These are phyloP conservation scores for Prunella himalayana DNA, from an alignment of 2,113 vertebrate genomes.

Conservation along the genomic window DNA sequence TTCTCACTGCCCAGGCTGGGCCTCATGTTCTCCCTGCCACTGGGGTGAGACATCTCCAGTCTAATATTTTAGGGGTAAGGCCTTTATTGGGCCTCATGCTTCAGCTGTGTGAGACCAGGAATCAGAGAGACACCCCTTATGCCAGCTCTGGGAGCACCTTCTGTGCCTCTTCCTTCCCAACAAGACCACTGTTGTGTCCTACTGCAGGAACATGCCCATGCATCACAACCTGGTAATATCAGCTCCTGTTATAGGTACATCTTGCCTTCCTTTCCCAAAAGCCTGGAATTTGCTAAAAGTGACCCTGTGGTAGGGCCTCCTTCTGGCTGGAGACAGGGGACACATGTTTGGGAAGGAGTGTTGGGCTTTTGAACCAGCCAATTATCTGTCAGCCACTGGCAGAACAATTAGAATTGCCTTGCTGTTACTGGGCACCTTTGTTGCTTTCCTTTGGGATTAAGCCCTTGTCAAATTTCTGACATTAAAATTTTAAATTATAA, in stretches of 20 bases:
- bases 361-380: neutral
- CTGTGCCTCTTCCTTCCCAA: neutral
- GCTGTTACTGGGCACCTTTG: neutral
- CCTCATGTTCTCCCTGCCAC: neutral
- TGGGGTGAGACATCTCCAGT: neutral
- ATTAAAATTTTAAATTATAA: conserved; percentile 54
- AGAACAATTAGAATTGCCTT: neutral
- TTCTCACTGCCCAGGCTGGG: neutral
- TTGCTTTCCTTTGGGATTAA: conserved; percentile 6
- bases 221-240: neutral
- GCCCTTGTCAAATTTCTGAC: conserved; percentile 28
- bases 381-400: neutral
- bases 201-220: neutral
- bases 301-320: neutral
- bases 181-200: neutral
- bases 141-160: neutral
- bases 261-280: neutral
- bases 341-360: rapidly evolving
- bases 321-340: neutral
- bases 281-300: neutral
- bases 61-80: neutral
- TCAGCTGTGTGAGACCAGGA: neutral
- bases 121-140: neutral
- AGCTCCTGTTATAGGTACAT: rapidly evolving
- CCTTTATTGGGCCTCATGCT: rapidly evolving